These are phyloP conservation scores for Stomatorhinus walkeri DNA, from an alignment of 2,797 vertebrate genomes.

Conservation along the genomic window DNA sequence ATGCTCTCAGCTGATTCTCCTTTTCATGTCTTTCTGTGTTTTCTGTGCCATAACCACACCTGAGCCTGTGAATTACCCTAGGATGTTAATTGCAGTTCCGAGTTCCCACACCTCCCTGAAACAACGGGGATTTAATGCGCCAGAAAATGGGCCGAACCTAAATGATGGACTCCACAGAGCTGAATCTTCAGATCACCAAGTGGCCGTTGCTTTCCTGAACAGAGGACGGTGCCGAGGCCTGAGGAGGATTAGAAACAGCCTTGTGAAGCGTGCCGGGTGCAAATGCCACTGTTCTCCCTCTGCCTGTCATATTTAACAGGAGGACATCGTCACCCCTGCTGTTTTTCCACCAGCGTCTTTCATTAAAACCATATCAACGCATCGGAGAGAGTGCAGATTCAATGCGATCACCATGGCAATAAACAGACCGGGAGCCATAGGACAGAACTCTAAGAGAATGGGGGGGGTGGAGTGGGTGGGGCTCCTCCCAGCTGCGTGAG, in stretches of 20 bases:
- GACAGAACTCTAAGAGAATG: not conserved
- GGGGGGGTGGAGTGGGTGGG: not conserved
- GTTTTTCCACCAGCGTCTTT: not conserved
- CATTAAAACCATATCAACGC: not conserved
- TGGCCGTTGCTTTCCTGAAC: not conserved
- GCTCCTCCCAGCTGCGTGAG: not conserved
- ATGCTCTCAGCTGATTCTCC: not conserved
- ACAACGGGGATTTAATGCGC: too few relatives aligned
- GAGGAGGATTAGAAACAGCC: not conserved
- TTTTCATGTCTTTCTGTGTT: not conserved
- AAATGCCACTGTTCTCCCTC: not conserved
- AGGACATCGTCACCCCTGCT: not conserved
- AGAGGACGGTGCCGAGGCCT: too few relatives aligned
- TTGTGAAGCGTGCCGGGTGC: not conserved
- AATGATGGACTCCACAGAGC: not conserved
- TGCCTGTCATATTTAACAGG: not conserved
- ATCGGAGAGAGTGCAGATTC: not conserved
- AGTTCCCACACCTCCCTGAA: not conserved
- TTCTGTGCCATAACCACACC: not conserved
- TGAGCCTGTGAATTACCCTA: not conserved
- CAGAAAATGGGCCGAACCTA: not conserved
- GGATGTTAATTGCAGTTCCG: not conserved
- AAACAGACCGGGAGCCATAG: not conserved
- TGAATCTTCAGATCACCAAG: not conserved
- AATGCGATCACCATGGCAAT: constrained; percentile 5